These are phyloP conservation scores for Drosophila busckii DNA, from an alignment of 1,140 invertebrate species.

Conservation along the genomic window DNA sequence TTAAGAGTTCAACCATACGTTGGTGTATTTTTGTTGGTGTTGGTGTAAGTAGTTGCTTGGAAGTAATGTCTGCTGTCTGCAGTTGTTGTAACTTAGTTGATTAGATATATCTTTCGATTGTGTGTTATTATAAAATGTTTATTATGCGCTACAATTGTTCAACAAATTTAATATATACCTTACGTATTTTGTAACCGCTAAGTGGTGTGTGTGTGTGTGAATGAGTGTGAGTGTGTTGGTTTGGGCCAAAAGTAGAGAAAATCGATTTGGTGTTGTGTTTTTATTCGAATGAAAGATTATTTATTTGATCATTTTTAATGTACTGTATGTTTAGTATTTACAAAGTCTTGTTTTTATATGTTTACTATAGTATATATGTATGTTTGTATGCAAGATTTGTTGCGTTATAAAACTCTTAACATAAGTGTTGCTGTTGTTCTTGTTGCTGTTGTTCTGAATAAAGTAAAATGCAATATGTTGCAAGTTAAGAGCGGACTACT, in stretches of 20 bases:
- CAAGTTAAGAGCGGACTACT: conserved; percentile 63
- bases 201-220: conserved; percentile 15
- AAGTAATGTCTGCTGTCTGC: conserved; percentile 61
- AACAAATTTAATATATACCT: conserved; percentile 65
- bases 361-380: conserved; percentile 22
- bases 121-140: conserved; percentile 19
- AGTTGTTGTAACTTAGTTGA: conserved; percentile 54
- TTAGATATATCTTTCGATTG: conserved; percentile 45
- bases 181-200: conserved; percentile 64
- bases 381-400: conserved; percentile 35
- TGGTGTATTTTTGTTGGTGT: conserved; percentile 43
- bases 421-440: conserved; percentile 70
- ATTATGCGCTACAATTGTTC: conserved; percentile 62
- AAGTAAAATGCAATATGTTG: conserved; percentile 72
- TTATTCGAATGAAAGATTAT: conserved; percentile 67
- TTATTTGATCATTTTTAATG: conserved; percentile 50
- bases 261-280: conserved; percentile 39
- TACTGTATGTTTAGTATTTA: conserved; percentile 56
- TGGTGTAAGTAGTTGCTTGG: conserved; percentile 76
- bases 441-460: conserved; percentile 36
- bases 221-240: conserved; percentile 7
- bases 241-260: conserved; percentile 41
- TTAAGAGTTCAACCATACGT: conserved; percentile 12
- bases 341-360: conserved; percentile 47
- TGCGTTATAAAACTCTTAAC: conserved; percentile 77